Evolutionary conservation across 2,888 invertebrate genomes (phyloP).

Genomic region (Blera fallax): DNA sequence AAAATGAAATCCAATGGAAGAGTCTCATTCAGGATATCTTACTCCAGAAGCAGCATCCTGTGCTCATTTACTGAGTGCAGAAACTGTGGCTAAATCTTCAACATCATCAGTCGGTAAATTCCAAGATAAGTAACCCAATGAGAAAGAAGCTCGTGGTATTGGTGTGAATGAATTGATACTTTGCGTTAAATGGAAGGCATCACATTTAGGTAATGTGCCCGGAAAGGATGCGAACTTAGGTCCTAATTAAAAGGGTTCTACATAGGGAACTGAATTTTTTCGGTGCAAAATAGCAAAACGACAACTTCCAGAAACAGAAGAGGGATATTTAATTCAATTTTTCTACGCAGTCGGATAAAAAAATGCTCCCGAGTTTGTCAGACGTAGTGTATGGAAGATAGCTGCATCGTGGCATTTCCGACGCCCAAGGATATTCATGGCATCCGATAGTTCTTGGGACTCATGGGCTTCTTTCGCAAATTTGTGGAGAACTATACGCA

Average conservation of each 20-base stretch:
- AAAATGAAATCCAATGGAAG: conserved; percentile 97
- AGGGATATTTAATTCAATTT: too few relatives aligned
- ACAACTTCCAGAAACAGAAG: conserved; percentile 45
- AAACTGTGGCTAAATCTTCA: conserved; percentile 92
- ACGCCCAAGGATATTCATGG: neutral
- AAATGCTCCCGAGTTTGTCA: too few relatives aligned
- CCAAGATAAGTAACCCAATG: conserved; percentile 93
- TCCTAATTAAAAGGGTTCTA: conserved; percentile 88
- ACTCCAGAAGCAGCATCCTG: conserved; percentile 90
- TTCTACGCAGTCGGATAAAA: too few relatives aligned
- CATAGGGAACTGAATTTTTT: conserved; percentile 90
- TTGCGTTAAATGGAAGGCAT: conserved; percentile 86
- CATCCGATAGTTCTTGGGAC: neutral
- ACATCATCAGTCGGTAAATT: conserved; percentile 98
- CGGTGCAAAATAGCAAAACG: conserved; percentile 85
- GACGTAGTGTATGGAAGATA: too few relatives aligned
- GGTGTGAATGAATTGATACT: conserved; percentile 88
- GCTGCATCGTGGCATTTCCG: neutral
- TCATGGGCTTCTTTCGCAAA: neutral
- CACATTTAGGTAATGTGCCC: conserved; percentile 85
- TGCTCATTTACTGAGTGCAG: conserved; percentile 90
- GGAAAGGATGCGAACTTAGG: conserved; percentile 88
- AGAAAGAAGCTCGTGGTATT: conserved; percentile 90
- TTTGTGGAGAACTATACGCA: neutral
- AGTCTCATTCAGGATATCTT: conserved; percentile 92